Evolutionary conservation across 2,888 invertebrate species (phyloP).

Genomic region (Hyposoter didymator): DNA sequence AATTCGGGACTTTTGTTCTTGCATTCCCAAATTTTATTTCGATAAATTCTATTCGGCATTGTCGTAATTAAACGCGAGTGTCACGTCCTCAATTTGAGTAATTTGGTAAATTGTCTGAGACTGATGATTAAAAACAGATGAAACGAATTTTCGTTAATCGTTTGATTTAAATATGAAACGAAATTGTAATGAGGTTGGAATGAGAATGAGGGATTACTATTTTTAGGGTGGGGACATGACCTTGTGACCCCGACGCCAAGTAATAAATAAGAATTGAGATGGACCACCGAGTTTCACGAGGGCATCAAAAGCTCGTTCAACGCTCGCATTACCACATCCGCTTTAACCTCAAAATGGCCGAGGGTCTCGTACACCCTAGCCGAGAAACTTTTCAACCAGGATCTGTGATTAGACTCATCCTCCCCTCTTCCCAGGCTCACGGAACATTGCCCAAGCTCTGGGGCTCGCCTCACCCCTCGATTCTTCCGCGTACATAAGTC

Average conservation of each 20-base stretch:
- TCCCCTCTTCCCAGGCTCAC: background rate
- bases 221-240: background rate
- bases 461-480: background rate
- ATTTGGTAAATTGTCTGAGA: background rate
- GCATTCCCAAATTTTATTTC: background rate
- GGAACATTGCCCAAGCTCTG: slow-evolving; percentile 9
- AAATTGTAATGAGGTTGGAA: background rate
- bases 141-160: background rate
- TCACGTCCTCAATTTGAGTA: background rate
- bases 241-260: slow-evolving; percentile 13
- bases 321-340: slow-evolving; percentile 30
- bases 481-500: background rate
- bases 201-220: background rate
- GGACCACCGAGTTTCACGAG: slow-evolving; percentile 3
- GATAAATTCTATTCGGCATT: background rate
- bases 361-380: slow-evolving; percentile 13
- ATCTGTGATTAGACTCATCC: slow-evolving; percentile 46
- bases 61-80: background rate
- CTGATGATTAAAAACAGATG: background rate
- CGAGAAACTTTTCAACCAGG: slow-evolving; percentile 35
- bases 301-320: slow-evolving; percentile 8
- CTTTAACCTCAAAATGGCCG: slow-evolving; percentile 18
- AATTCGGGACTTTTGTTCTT: background rate
- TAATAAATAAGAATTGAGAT: slow-evolving; percentile 17
- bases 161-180: background rate